Percentiles rank a stretch among this genome's conserved stretches.
Evolutionary conservation across 2,113 vertebrate genomes (phyloP).

Genomic region (Elanoides forficatus): DNA sequence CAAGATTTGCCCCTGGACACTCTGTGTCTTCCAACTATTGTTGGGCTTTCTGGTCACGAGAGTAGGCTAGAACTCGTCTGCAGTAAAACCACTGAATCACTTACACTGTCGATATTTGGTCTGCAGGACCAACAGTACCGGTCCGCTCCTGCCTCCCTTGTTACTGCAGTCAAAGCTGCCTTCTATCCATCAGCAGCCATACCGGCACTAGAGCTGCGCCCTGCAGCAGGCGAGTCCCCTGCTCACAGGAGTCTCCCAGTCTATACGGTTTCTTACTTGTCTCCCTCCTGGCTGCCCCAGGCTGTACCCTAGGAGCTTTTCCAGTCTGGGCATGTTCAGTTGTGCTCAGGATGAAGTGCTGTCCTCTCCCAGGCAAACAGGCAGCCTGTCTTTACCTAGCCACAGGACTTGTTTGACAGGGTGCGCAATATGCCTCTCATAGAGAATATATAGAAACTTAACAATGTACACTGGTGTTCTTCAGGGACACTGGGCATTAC

Average conservation of each 20-base stretch:
- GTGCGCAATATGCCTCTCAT: neutral
- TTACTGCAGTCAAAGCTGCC: neutral
- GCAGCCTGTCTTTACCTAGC: neutral
- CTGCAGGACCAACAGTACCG: neutral
- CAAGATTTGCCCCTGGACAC: neutral
- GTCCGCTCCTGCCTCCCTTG: neutral
- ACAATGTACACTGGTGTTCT: neutral
- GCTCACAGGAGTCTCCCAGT: neutral
- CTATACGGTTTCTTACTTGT: neutral
- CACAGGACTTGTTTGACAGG: neutral
- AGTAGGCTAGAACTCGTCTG: neutral
- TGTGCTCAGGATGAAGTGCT: neutral
- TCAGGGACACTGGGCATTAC: neutral
- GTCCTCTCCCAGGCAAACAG: neutral
- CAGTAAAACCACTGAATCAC: neutral
- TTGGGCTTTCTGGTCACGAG: neutral
- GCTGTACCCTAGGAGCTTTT: neutral
- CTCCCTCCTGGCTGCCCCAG: neutral
- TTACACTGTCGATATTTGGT: neutral
- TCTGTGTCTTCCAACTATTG: neutral
- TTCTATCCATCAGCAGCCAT: neutral
- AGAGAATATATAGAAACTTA: neutral
- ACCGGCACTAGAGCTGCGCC: neutral
- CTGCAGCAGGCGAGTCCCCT: neutral
- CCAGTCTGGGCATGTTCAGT: neutral